Conservation (phyloP, 2,888 invertebrate genomes). For the Cryptocephalus primarius region DNA sequence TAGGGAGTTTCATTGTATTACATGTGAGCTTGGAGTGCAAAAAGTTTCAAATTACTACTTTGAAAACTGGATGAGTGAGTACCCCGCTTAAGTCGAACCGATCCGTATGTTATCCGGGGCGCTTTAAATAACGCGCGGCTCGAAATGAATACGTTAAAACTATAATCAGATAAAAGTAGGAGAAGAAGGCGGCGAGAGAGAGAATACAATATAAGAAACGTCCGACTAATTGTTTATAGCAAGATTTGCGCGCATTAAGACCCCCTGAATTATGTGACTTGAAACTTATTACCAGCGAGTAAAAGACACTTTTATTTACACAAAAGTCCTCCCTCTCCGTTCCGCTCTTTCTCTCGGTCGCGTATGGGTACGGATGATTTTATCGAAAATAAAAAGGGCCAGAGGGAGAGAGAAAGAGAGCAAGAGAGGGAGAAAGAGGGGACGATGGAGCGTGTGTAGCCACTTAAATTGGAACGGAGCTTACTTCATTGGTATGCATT, state of each 20-base stretch:
- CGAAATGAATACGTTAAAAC: no score
- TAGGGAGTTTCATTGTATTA: no score
- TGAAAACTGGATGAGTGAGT: no score
- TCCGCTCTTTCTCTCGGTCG: background rate
- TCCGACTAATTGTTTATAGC: background rate
- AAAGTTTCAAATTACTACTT: no score
- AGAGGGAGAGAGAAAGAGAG: background rate
- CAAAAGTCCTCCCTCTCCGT: background rate
- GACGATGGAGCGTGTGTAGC: constrained; percentile 17
- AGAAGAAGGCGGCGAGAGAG: no score
- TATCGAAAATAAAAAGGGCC: background rate
- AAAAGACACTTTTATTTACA: constrained; percentile 1
- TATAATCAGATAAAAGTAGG: no score
- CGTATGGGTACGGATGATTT: background rate
- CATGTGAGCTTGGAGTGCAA: no score
- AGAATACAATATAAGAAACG: no score
- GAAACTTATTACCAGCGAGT: background rate
- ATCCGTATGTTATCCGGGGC: no score
- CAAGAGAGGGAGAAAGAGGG: background rate
- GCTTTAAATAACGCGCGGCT: no score
- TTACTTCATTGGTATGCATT: constrained; percentile 42
- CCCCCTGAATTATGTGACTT: background rate
- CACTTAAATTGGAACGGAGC: constrained; percentile 31
- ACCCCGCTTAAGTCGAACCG: no score
- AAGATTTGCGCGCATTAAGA: background rate